Evolutionary conservation across 2,797 vertebrate species (phyloP), one percentile per base, ranked within the genome.

Genomic region (Cyprinella venusta): DNA sequence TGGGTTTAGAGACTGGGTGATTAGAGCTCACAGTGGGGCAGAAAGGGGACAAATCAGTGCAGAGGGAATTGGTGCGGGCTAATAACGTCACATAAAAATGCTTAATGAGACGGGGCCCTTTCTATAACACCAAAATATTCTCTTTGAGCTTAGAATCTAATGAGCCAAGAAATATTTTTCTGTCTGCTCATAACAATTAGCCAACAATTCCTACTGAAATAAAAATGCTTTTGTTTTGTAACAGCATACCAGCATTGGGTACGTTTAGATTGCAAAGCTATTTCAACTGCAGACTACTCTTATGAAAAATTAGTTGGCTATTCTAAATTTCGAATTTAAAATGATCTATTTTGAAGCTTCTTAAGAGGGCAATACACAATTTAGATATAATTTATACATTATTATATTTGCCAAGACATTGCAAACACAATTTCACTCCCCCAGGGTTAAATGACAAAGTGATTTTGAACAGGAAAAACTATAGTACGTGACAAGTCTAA

Each of bases 21-120:
- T 77, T 77, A 65, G 61, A 83, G 24, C 76, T 82, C 42, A 21
- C 50, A 68, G 63, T 88, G 83, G 16, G 87, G 81, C 85, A 81
- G 61, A 48, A 68, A 78, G 45, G 38, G 80, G 75, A 84, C 84
- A 82, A 52, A 61, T 70, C 71, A 61, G 75, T 79, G 76, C 78
- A 45, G 71, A 82, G 71, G 63, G 59, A 72, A 81, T 52, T 48
- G 76, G 82, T 82, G 74, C 15, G 64, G 64, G 79, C 79, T 80
- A 78, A 80, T 65, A 76, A 40, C 64, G 26, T 83, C 76, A 70
- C 64, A 64, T 83, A 69, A 76, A 81, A 74, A 74, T 19, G 71
- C 50, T 81, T 83, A 83, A 86, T 79, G 77, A 82, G 67, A 52
- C 74, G 33, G 52, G 61, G 61, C 40, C 40, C 76, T 52, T 64